Conservation (phyloP, 2,797 vertebrate species). For the Gambelia wislizenii region DNA sequence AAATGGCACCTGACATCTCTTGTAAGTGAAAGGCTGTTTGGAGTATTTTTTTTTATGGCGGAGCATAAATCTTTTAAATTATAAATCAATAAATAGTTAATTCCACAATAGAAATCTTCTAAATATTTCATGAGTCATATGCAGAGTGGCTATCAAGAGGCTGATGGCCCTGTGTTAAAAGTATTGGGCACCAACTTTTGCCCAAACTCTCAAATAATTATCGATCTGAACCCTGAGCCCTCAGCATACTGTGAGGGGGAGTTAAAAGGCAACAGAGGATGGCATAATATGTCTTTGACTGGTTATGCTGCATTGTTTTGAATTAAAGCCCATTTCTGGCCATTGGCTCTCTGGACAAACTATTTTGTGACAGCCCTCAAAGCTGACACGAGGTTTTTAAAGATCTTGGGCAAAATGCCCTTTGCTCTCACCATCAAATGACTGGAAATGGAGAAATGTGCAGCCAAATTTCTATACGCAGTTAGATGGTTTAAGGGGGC, state of each 20-base stretch:
- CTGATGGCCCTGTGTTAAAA: conserved; percentile 64
- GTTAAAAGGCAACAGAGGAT: not conserved
- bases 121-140: conserved; percentile 91
- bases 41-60: conserved; percentile 82
- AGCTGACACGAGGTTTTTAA: not conserved
- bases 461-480: not conserved
- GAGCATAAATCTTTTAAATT: conserved; percentile 96
- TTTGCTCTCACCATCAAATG: too few species aligned
- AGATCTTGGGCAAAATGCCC: not conserved
- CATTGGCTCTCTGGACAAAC: too few species aligned
- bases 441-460: not conserved
- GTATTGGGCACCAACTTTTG: conserved; percentile 54
- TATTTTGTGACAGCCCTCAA: not conserved
- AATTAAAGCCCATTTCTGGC: not conserved
- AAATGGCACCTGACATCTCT: conserved; percentile 81
- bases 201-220: conserved; percentile 59
- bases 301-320: not conserved
- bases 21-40: conserved; percentile 81
- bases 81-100: conserved; percentile 99
- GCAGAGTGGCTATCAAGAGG: conserved; percentile 68
- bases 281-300: too few species aligned
- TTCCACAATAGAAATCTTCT: conserved; percentile 93
- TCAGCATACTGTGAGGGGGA: not conserved
- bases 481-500: not conserved
- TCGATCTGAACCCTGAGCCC: conserved; percentile 49